Base-by-base conservation (phyloP, 1,140 invertebrate species). In the Pygmarrhopalites habei region DNA sequence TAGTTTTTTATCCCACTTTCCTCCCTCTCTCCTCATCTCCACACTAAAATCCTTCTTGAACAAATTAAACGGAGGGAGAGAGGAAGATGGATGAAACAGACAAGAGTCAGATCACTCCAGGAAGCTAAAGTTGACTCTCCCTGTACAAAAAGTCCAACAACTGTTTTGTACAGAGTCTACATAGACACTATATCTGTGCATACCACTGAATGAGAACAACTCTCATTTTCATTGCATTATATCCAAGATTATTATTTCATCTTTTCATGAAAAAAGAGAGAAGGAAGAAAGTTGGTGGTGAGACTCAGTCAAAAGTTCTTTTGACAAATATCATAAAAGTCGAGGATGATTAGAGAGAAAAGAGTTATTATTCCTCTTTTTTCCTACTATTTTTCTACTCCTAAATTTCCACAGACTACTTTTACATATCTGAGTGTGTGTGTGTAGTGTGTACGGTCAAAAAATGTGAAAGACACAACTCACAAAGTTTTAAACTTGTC, bases 251-350 rank as follows among this genome's bases (percentile, higher is more conserved):
- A n/a, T n/a, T n/a, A n/a, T n/a, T n/a, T n/a, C n/a, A n/a, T n/a
- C n/a, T n/a, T n/a, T n/a, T n/a, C n/a, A n/a, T n/a, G n/a, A 25
- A 53, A 32, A 57, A 57, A 35, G 19, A 57, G 39, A 21, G 29
- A 57, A 29, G 3, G 5, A 53, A 26, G 26, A 53, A 19, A 23
- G 51, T 15, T 21, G 10, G 4, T 23, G 2, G 4, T 10, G 29
- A 30, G 28, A 5, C 19, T 17, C 15, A 55, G 4, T 19, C 29
- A 58, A 58, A 58, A 58, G n/a, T 32, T 32, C 12, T n/a, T n/a
- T n/a, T n/a, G n/a, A 65, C 64, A 65, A 60, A 65, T 56, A 21
- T 52, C 52, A 65, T 60, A 65, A 60, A 60, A 60, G 64, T 65
- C 64, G 52, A 39, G 23, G 46, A 35, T 65, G 51, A 65, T 65